Percentiles rank a stretch among this genome's conserved stretches.
Evolutionary conservation across 92 coral and sea anemone genomes (phyloP).

Genomic region (Meandrina meandrites): DNA sequence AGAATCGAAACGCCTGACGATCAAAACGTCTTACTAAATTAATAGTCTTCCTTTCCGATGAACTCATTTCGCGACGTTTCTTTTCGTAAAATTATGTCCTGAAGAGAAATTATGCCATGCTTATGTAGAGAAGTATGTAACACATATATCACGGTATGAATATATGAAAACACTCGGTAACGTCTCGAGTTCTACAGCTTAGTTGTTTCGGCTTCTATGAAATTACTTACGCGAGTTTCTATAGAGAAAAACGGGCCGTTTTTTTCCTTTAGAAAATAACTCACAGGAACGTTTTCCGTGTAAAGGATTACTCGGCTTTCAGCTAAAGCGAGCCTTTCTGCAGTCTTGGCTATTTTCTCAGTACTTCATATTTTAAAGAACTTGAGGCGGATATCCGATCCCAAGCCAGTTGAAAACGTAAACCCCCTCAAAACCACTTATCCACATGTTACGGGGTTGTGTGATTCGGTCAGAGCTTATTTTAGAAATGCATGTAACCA

Average conservation of each 20-base stretch:
- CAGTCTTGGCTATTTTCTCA: background rate
- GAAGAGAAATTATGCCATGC: no score
- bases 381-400: no score
- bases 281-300: background rate
- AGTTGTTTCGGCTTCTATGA: background rate
- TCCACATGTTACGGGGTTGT: background rate
- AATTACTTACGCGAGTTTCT: background rate
- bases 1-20: background rate
- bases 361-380: no score
- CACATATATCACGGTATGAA: background rate
- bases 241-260: background rate
- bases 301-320: background rate
- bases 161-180: background rate
- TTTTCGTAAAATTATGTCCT: no score
- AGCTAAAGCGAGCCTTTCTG: background rate
- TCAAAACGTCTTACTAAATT: no score
- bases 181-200: background rate
- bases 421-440: background rate
- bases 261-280: background rate
- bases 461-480: background rate
- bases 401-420: background rate
- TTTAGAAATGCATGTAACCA: background rate
- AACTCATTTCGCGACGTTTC: no score
- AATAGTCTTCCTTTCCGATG: no score
- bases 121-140: no score